Evolutionary conservation across 2,113 vertebrate species (phyloP).

Genomic region (Euleptes europaea): DNA sequence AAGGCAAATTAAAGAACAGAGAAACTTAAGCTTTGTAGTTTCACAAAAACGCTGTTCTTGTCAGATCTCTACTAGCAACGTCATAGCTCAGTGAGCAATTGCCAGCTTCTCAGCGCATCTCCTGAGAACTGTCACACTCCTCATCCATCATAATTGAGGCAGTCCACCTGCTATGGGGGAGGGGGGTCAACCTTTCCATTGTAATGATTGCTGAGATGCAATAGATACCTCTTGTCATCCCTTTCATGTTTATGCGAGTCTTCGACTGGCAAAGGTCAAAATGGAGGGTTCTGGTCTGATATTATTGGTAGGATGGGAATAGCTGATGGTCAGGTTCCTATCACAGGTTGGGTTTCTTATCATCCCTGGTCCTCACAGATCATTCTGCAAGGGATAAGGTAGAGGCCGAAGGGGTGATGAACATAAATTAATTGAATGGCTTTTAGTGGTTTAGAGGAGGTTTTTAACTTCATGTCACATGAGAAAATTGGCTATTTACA

Average conservation of each 20-base stretch:
- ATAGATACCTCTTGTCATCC: constrained; percentile 52
- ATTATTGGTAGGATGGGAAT: not conserved
- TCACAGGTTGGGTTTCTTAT: not conserved
- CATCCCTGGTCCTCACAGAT: not conserved
- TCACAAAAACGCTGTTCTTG: constrained; percentile 51
- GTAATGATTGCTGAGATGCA: constrained; percentile 45
- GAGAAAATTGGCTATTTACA: too few species aligned
- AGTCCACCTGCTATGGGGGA: constrained; percentile 57
- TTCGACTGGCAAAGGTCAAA: constrained; percentile 43
- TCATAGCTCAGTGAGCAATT: constrained; percentile 59
- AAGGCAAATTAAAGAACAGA: constrained; percentile 42
- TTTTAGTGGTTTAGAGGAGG: not conserved
- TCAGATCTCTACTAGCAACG: constrained; percentile 58
- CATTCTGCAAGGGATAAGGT: not conserved
- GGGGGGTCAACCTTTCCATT: constrained; percentile 46
- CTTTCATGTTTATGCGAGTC: constrained; percentile 40
- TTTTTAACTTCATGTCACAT: not conserved
- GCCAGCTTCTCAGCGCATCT: constrained; percentile 35
- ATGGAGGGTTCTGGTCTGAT: constrained; percentile 11
- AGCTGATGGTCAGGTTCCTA: not conserved
- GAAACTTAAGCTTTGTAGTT: constrained; percentile 54
- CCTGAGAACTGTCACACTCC: constrained; percentile 56
- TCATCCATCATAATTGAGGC: constrained; percentile 60
- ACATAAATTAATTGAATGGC: not conserved
- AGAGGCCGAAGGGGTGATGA: not conserved